Base-by-base conservation (phyloP, 2,113 vertebrate genomes). In the Poeciliopsis retropinna region DNA sequence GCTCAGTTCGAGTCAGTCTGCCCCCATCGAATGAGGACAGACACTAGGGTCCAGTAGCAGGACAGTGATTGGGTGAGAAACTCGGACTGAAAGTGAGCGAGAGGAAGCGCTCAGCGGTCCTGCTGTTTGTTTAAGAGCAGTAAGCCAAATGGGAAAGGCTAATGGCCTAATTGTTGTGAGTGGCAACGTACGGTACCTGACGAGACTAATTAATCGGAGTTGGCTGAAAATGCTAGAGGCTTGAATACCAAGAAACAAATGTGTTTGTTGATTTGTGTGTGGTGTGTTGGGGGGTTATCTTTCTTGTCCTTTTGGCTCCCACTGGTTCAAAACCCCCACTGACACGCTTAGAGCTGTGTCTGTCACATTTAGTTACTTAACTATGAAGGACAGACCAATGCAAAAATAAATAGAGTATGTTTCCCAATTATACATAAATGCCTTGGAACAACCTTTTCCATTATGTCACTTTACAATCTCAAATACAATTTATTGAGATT, bases 141-240 rank as follows among this genome's bases (percentile, higher is more conserved):
- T 73, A 88, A 82, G 85, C 73, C 78, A 68, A 79, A 88, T 75
- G 85, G 84, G 89, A 86, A 82, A 78, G 68, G 64, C 83, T 92
- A 82, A 88, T 84, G 87, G 91, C 89, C 93, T 94, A 94, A 94
- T 94, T 94, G 91, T 88, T 74, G 76, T 88, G 89, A 93, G 90
- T 90, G 88, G 88, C 85, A 78, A 85, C 91, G 91, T 89, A 90
- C 78, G 90, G 85, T 91, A 88, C 89, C 92, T 94, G 92, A 94
- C 91, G 84, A 92, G 85, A 85, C 81, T 89, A 74, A 93, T 93
- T 93, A 93, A 89, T 91, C 89, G 90, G 81, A 74, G 74, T 17
- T 5, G 54, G 75, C 68, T 91, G 89, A 89, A 78, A 83, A 87
- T 82, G 84, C 87, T 76, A 37, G 70, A 60, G 89, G 87, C 78